These are phyloP conservation scores for Anguilla obscura DNA, from an alignment of 2,797 vertebrate species.

Conservation along the genomic window DNA sequence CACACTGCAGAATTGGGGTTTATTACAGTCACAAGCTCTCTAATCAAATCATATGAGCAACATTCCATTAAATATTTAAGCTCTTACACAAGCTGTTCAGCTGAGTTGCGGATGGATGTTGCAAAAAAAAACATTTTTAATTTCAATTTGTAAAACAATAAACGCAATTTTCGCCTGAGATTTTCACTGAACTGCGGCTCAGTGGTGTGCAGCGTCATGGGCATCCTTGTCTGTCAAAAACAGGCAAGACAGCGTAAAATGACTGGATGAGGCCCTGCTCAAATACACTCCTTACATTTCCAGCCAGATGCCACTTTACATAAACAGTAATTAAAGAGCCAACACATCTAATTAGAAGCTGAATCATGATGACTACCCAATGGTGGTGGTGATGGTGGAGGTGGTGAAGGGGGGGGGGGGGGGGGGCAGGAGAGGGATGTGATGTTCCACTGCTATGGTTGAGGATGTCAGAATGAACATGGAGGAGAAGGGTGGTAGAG, in stretches of 20 bases:
- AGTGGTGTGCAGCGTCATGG: constrained; percentile 19
- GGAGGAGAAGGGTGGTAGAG: background rate
- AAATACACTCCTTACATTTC: constrained; percentile 30
- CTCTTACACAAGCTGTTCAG: constrained; percentile 45
- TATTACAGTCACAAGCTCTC: constrained; percentile 21
- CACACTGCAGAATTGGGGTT: constrained; percentile 25
- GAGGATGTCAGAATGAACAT: background rate
- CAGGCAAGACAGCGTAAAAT: background rate
- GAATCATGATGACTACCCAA: constrained; percentile 25
- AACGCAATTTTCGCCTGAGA: constrained; percentile 18
- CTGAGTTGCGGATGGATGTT: constrained; percentile 10
- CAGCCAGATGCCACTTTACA: constrained; percentile 22
- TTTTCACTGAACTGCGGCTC: background rate
- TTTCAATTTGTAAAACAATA: constrained; percentile 46
- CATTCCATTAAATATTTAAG: constrained; percentile 53
- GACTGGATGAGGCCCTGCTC: background rate
- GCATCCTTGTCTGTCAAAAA: constrained; percentile 21
- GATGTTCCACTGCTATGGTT: background rate
- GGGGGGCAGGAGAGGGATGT: background rate
- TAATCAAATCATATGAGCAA: constrained; percentile 48
- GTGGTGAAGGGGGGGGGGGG: background rate
- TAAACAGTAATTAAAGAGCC: constrained; percentile 40
- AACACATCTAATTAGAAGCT: constrained; percentile 42
- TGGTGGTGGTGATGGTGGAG: background rate
- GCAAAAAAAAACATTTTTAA: constrained; percentile 37